Evolutionary conservation across 37 sponge, comb jelly and placozoan species (phyloP), one percentile per base, ranked within the genome.

Genomic region (Haliclona indistincta): DNA sequence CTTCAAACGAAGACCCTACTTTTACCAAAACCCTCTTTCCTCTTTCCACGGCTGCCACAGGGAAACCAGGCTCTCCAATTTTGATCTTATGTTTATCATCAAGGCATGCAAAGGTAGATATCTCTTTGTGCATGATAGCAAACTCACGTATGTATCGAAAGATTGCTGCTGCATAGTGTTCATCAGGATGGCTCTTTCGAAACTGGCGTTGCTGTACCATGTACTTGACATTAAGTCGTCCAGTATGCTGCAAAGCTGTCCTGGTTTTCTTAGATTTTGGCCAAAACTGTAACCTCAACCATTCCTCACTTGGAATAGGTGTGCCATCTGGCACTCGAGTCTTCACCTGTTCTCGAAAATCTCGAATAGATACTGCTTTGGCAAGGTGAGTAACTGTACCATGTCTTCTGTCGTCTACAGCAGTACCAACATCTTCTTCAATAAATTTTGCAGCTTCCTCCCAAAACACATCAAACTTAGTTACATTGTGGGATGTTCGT

Each of bases 391-490:
- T 53, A 30, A 72, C 56, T 28, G 53, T 53, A 54, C 42, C 25
- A 72, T 72, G 73, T 38, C 73, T 49, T 58, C 75, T 58, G 30
- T 74, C 75, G 28, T 74, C 51, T 4, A 60, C 75, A 39, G 75
- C 75, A 61, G 26, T 29, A 42, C 43, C 75, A 23, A 41, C 32
- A 15, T 43, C 63, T 4, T 74, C 43, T 23, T 72, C 34, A 11
- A 74, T 4, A 51, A 40, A 74, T 23, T 19, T 25, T 22, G 38
- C 11, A 60, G 32, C 25, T 7, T 54, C 40, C 17, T 54, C 51
- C 39, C 39, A 72, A 33, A 72, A 49, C 66, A 65, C 53, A 19
- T 54, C 40, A 72, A 37, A 72, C 40, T 72, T 72, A n/a, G 73
- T 72, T 51, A 1, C 13, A 51, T 38, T 41, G 34, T 51, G 17